phyloP scores from a whole-genome alignment of 2,888 invertebrate genomes.

The Leptopterna dolabrata region DNA sequence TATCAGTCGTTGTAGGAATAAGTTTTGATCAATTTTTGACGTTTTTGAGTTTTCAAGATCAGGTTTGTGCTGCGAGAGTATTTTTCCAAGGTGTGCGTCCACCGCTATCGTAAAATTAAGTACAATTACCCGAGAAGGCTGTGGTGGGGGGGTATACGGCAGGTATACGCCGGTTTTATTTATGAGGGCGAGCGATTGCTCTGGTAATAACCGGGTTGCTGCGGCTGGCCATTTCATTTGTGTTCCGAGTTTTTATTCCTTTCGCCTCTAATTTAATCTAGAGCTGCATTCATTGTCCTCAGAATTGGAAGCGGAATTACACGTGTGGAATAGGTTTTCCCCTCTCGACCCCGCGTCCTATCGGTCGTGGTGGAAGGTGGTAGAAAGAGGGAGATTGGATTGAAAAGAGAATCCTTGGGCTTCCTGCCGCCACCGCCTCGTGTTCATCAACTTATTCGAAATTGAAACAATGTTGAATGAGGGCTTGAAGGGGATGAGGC shows the following conservation, averaged over 20 bases:
- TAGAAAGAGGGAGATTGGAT: slow-evolving; percentile 42
- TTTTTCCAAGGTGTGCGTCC: background rate
- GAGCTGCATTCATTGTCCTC: slow-evolving; percentile 54
- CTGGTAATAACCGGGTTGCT: slow-evolving; percentile 50
- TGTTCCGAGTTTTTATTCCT: slow-evolving; percentile 53
- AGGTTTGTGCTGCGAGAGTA: background rate
- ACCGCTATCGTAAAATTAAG: slow-evolving; percentile 50
- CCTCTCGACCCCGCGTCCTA: background rate
- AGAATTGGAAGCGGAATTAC: slow-evolving; percentile 54
- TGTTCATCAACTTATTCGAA: slow-evolving; percentile 54
- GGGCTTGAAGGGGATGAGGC: background rate
- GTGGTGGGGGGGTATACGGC: background rate
- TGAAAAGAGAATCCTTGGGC: slow-evolving; percentile 43
- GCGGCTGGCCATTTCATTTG: slow-evolving; percentile 41
- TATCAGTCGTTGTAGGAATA: too few species aligned
- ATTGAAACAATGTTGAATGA: slow-evolving; percentile 53
- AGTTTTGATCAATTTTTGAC: too few species aligned
- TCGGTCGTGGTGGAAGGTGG: background rate
- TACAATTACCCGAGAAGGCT: slow-evolving; percentile 37
- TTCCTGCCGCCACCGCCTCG: background rate
- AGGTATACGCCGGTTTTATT: slow-evolving; percentile 48
- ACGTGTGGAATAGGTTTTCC: slow-evolving; percentile 52
- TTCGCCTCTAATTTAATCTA: slow-evolving; percentile 55
- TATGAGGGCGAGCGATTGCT: slow-evolving; percentile 49
- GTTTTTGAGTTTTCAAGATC: background rate